These are phyloP conservation scores for Phalanger gymnotis DNA, from an alignment of 2,797 vertebrate species.

Conservation along the genomic window DNA sequence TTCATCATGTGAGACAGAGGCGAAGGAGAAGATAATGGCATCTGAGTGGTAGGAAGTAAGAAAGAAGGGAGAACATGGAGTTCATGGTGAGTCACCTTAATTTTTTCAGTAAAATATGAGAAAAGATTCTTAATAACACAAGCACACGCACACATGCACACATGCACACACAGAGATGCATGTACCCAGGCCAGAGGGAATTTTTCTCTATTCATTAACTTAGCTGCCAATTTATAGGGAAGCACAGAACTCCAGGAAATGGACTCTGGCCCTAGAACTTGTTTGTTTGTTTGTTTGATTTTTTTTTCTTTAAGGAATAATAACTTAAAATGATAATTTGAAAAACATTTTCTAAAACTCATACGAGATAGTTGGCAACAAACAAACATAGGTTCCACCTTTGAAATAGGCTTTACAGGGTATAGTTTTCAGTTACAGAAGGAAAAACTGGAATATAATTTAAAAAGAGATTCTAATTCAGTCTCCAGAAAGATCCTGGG, in stretches of 20 bases:
- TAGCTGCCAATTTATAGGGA: slow-evolving; percentile 3
- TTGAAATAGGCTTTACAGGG: slow-evolving; percentile 38
- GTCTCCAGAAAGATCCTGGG: not conserved
- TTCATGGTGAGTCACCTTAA: not conserved
- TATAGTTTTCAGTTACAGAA: not conserved
- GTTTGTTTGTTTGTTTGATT: no score
- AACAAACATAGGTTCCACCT: slow-evolving; percentile 34
- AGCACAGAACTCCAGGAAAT: slow-evolving; percentile 30
- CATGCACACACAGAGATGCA: not conserved
- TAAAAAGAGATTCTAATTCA: slow-evolving; percentile 25
- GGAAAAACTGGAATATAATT: not conserved
- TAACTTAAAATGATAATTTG: slow-evolving; percentile 62
- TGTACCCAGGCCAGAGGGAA: not conserved
- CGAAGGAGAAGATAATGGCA: not conserved
- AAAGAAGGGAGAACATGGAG: not conserved
- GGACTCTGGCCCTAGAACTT: slow-evolving; percentile 17
- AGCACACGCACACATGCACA: no score
- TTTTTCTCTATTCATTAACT: not conserved
- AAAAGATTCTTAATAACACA: no score
- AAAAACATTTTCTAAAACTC: slow-evolving; percentile 15
- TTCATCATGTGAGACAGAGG: not conserved
- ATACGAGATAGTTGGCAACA: slow-evolving; percentile 44
- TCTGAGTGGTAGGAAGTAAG: not conserved
- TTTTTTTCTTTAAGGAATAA: not conserved
- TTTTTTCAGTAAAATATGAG: not conserved